Percentiles rank a stretch among this genome's conserved stretches.
phyloP scores from a whole-genome alignment of 1,140 invertebrate genomes.

The Cepaea nemoralis region DNA sequence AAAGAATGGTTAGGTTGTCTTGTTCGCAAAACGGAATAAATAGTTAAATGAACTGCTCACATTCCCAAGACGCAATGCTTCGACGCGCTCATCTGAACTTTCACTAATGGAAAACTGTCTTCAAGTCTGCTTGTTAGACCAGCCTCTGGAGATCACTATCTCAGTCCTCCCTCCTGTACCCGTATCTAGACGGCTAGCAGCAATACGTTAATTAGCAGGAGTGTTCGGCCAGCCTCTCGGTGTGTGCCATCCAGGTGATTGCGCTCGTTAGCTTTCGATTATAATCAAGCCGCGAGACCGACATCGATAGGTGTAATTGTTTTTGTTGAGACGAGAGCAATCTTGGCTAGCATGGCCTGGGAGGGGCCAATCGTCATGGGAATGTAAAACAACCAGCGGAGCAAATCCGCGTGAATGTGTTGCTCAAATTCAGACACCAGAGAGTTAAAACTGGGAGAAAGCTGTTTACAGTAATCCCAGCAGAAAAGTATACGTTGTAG shows the following conservation, averaged over 20 bases:
- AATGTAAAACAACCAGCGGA: background rate
- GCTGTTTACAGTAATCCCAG: no score
- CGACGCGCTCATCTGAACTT: background rate
- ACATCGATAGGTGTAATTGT: background rate
- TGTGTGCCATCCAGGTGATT: background rate
- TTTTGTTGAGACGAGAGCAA: background rate
- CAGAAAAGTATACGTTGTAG: no score
- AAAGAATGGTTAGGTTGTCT: no score
- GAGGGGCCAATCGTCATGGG: background rate
- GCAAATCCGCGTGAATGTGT: no score
- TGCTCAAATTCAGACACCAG: no score
- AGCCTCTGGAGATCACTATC: background rate
- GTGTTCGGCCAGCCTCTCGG: background rate
- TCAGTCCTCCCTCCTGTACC: background rate
- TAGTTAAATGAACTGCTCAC: no score
- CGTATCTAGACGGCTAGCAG: background rate
- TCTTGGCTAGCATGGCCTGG: background rate
- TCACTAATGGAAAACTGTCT: background rate
- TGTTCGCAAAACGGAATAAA: no score
- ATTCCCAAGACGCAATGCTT: no score
- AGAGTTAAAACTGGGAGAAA: no score
- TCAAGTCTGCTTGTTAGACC: background rate
- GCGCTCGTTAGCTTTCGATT: slow-evolving; percentile 7
- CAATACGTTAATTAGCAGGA: slow-evolving; percentile 5
- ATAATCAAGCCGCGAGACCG: background rate